Conservation (phyloP, 2,113 vertebrate genomes). For the Cavia aperea region DNA sequence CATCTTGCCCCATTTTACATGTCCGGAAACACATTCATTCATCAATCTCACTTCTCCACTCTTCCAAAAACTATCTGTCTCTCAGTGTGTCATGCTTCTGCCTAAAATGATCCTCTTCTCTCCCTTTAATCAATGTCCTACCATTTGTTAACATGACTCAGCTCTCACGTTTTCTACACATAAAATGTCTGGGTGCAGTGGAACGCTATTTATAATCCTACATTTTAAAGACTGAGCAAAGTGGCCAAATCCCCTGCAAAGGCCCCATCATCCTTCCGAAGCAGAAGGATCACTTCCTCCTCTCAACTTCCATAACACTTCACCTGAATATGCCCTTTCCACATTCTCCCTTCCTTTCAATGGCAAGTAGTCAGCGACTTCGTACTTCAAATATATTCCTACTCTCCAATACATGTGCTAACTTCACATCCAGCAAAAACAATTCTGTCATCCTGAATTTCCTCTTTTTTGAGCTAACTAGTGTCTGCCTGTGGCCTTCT, state of each 20-base stretch:
- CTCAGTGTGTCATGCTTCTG: background rate
- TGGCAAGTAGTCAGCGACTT: background rate
- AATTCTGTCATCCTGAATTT: background rate
- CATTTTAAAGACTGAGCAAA: background rate
- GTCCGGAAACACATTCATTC: background rate
- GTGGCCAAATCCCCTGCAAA: background rate
- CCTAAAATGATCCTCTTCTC: background rate
- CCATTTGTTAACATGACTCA: background rate
- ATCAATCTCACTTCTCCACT: background rate
- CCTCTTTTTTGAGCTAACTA: background rate
- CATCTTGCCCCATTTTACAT: background rate
- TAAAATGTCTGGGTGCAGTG: background rate
- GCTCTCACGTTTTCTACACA: background rate
- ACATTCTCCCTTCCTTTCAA: background rate
- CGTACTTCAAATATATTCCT: background rate
- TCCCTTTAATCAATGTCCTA: background rate
- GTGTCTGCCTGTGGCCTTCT: background rate
- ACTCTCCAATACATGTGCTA: background rate
- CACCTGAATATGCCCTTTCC: background rate
- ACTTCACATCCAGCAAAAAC: background rate
- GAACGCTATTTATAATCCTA: background rate
- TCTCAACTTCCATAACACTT: background rate
- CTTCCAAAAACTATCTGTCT: background rate
- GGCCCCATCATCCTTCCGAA: background rate
- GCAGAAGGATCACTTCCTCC: background rate